Evolutionary conservation across 2,888 invertebrate species (phyloP), one percentile per base, ranked within the genome.

Genomic region (Melieria omissa): DNA sequence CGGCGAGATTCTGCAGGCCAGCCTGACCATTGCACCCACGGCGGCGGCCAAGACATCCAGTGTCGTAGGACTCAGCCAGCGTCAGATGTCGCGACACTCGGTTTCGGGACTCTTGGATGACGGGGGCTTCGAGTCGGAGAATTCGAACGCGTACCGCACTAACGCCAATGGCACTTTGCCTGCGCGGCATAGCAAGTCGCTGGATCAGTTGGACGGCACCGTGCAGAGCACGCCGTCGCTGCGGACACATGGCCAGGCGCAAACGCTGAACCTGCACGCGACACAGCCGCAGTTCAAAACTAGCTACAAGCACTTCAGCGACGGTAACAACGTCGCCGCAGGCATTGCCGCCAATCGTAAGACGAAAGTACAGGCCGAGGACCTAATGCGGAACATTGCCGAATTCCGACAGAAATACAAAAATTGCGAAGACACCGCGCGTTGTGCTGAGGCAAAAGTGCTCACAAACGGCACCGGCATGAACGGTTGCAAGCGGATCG

Each of bases 171-270:
- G 88, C 58, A 90, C 90, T 0, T 82, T 92, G 60, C 92, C 92
- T 1, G 91, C 93, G 0, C 88, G 94, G 70, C 95, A 95, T 81
- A 94, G 94, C 84, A 94, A 94, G 84, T 94, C 94, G 2, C 86
- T 95, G 76, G 95, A 95, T 85, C 94, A 95, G 79, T 86, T 95
- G 62, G 91, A 92, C 55, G 86, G 85, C 9, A 79, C 82, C 4
- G 78, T 80, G 5, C 80, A 80, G 41, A 80, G 80, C 61, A 78
- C 78, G 78, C 88, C 91, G 8, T 88, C 89, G 58, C 87, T 83
- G 8, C 76, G 78, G 7, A 74, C 73, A 4, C 72, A 75, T 46
- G 70, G 64, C 12, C 74, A 76, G 29, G 61, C 65, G 8, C 74
- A 74, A 41, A 62, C 74, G 54, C 45, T 78, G 5, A 66, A 46